Percentiles rank a stretch among this genome's conserved stretches.
phyloP scores from a whole-genome alignment of 2,888 invertebrate genomes.

The Leptogaster cylindrica region DNA sequence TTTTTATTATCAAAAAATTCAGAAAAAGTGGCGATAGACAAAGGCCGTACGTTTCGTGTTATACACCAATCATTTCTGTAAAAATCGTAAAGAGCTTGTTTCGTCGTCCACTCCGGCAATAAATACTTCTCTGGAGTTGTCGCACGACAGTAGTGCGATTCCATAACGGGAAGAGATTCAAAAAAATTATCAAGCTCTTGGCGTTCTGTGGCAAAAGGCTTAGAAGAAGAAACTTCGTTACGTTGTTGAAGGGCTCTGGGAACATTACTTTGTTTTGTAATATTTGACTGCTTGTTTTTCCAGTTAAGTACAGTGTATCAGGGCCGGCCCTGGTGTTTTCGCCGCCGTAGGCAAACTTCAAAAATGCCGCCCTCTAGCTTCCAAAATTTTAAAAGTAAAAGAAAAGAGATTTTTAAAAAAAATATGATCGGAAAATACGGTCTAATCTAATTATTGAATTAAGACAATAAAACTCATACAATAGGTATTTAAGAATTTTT shows the following conservation, averaged over 20 bases:
- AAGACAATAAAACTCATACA: no score
- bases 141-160: conserved; percentile 20
- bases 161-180: conserved; percentile 32
- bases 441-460: no score
- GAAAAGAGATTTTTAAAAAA: no score
- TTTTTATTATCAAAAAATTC: background rate
- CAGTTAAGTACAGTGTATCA: conserved; percentile 1
- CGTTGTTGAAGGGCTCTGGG: conserved; percentile 1
- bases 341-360: no score
- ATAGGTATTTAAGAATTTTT: no score
- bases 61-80: conserved; percentile 2
- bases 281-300: background rate
- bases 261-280: background rate
- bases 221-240: background rate
- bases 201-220: background rate
- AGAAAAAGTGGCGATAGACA: conserved; percentile 20
- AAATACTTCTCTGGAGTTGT: background rate
- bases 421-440: no score
- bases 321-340: no score
- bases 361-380: no score
- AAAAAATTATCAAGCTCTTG: conserved; percentile 39
- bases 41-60: conserved; percentile 1
- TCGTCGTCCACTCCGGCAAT: conserved; percentile 7
- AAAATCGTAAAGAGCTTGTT: conserved; percentile 24
- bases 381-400: no score